Base-by-base conservation (phyloP, 2,113 vertebrate genomes). In the Otocyon megalotis region DNA sequence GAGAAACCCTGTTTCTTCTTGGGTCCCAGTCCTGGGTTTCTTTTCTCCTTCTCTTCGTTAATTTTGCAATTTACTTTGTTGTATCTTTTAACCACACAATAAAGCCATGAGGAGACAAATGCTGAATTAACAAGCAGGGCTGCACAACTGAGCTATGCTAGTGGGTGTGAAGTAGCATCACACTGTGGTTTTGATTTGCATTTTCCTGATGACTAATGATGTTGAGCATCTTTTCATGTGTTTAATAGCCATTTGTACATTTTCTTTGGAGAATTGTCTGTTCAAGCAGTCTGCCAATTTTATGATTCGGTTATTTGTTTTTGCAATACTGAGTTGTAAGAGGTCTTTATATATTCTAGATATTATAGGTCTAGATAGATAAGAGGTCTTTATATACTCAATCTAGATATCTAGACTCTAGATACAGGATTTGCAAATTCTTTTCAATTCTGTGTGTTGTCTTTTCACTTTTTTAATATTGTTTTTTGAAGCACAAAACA, bases 341-440 rank as follows among this genome's bases (percentile, higher is more conserved):
- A 87, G n/a, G 54, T 77, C 79, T 95, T 93, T 88, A 24, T 37
- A 14, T 80, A 93, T 17, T 71, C 35, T 43, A 92, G 10, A 95
- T 32, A 79, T 20, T 30, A 30, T 10, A 77, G 26, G 50, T 9
- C 43, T 16, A 76, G 37, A 48, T 76, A 48, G 74, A 50, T 80
- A 80, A 90, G 5, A 83, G 24, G 53, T 92, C 65, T 96, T 96
- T 88, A 32, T 17, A 16, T 72, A 93, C 17, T 43, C 85, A 7
- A 96, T 50, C 43, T 77, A 30, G 43, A 77, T 50, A 77, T 30
- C 74, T 30, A 77, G 43, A 77, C 28, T 16, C 43, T 50, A 76
- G 28, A 72, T 91, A 79, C 5, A 58, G n/a, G 26, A 91, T 50
- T 62, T 67, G 14, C 16, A 88, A 92, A 80, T 43, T 35, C 82